Conservation (phyloP, 2,113 vertebrate species). For the Acinonyx jubatus region DNA sequence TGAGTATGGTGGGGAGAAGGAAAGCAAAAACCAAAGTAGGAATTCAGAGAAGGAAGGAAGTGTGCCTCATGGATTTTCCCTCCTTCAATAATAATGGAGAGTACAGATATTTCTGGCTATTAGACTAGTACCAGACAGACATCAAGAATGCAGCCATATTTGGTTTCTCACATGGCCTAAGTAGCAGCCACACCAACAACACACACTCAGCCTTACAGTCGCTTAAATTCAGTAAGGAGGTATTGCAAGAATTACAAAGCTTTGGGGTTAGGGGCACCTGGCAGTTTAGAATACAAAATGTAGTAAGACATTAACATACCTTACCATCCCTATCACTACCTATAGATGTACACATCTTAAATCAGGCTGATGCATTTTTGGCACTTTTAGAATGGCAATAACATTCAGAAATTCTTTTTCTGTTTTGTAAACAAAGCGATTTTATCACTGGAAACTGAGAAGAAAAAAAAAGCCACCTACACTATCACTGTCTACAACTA, state of each 20-base stretch:
- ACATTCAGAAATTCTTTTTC: background rate
- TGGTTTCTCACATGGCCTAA: background rate
- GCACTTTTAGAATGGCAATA: background rate
- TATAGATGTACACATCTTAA: background rate
- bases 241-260: background rate
- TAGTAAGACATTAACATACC: background rate
- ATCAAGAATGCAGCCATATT: conserved; percentile 17
- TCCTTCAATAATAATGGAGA: background rate
- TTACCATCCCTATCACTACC: background rate
- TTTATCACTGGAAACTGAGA: background rate
- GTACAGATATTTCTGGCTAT: conserved; percentile 22
- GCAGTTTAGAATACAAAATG: background rate
- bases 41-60: background rate
- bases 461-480: background rate
- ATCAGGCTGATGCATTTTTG: background rate
- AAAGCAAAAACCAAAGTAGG: background rate
- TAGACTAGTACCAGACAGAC: conserved; percentile 37
- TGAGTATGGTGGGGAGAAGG: background rate
- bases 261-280: background rate
- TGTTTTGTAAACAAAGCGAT: conserved; percentile 42
- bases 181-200: background rate
- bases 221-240: background rate
- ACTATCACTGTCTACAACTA: background rate
- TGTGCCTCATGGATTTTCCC: conserved; percentile 28
- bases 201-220: background rate